Evolutionary conservation across 1,140 invertebrate species (phyloP).

Genomic region (Brachystomella parvula): DNA sequence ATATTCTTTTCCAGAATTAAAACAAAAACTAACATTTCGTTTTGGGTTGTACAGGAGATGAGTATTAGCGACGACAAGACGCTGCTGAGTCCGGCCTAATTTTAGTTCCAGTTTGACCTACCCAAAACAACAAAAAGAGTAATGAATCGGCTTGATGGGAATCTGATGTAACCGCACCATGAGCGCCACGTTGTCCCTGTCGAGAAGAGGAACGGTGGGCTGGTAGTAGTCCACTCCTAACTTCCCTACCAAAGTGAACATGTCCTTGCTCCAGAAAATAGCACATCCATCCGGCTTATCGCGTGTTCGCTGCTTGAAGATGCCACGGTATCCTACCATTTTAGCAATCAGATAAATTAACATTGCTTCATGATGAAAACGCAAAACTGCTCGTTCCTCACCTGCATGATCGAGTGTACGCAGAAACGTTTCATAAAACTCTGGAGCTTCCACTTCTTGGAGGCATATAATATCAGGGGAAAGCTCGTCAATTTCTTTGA

Average conservation of each 20-base stretch:
- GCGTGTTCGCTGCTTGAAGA: constrained; percentile 68
- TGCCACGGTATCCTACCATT: constrained; percentile 51
- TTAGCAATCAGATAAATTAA: not conserved
- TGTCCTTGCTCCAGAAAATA: constrained; percentile 61
- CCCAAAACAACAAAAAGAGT: not conserved
- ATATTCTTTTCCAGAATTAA: constrained; percentile 8
- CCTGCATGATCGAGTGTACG: constrained; percentile 44
- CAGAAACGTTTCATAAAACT: constrained; percentile 55
- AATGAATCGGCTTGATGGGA: too few species aligned
- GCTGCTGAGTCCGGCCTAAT: constrained; percentile 40
- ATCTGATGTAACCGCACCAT: constrained; percentile 67
- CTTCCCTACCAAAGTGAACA: constrained; percentile 56
- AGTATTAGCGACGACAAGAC: constrained; percentile 75
- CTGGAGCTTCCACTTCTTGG: constrained; percentile 77
- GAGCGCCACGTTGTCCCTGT: constrained; percentile 79
- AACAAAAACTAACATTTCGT: constrained; percentile 44
- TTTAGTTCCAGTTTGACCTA: constrained; percentile 14
- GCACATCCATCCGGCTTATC: constrained; percentile 70
- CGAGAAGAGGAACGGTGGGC: constrained; percentile 51
- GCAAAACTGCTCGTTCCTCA: constrained; percentile 26
- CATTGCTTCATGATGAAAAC: not conserved
- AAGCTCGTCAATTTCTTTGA: constrained; percentile 59
- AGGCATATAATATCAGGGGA: constrained; percentile 71
- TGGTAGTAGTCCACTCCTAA: constrained; percentile 55
- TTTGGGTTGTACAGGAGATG: constrained; percentile 89